Evolutionary conservation across 2,797 vertebrate genomes (phyloP).

Genomic region (Phoebastria nigripes): DNA sequence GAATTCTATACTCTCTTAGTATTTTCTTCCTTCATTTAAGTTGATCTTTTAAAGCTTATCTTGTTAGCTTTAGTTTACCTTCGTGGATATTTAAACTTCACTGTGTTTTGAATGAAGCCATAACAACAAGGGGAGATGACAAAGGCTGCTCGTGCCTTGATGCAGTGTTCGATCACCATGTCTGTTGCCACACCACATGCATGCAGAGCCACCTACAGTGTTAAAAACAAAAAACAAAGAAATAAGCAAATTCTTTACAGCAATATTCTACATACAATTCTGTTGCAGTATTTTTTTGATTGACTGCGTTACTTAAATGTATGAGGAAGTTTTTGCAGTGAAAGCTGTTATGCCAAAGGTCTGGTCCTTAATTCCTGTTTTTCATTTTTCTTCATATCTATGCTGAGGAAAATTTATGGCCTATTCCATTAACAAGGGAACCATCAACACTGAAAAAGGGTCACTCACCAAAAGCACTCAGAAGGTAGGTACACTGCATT

Average conservation of each 20-base stretch:
- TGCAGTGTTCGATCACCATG: conserved; percentile 93
- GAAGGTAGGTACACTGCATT: background rate
- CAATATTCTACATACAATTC: background rate
- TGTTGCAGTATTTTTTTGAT: background rate
- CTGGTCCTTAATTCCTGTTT: background rate
- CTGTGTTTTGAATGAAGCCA: conserved; percentile 94
- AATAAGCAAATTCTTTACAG: background rate
- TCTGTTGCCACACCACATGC: conserved; percentile 97
- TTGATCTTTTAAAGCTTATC: background rate
- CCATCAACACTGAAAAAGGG: background rate
- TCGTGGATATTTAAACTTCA: conserved; percentile 90
- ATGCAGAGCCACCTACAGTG: conserved; percentile 88
- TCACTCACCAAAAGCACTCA: background rate
- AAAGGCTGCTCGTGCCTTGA: conserved; percentile 84
- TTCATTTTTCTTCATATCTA: background rate
- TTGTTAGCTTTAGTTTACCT: conserved; percentile 77
- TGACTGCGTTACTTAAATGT: background rate
- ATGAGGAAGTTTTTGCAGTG: background rate
- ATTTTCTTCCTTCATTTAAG: background rate
- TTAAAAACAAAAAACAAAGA: background rate
- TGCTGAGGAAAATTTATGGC: background rate
- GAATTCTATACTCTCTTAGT: background rate
- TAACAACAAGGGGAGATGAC: conserved; percentile 96
- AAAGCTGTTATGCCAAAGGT: background rate
- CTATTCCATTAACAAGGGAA: background rate